Conservation (phyloP, 2,888 invertebrate species). For the Ethmia dodecea region DNA sequence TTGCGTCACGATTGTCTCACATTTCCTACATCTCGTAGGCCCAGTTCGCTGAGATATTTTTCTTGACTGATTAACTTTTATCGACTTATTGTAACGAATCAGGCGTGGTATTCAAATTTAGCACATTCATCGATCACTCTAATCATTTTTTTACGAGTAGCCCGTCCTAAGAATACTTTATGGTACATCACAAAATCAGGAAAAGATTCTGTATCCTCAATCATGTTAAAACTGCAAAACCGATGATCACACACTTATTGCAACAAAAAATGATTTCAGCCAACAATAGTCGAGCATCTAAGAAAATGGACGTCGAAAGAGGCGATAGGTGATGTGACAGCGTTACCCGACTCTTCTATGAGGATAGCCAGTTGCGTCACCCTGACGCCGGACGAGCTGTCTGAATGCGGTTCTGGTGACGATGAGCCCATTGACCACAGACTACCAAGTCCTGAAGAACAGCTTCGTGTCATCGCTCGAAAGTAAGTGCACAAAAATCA, state of each 20-base stretch:
- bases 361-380: constrained; percentile 79
- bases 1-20: too few relatives aligned
- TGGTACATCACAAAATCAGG: too few relatives aligned
- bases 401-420: constrained; percentile 77
- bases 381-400: constrained; percentile 69
- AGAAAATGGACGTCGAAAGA: constrained; percentile 91
- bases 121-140: too few relatives aligned
- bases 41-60: too few relatives aligned
- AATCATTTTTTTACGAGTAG: too few relatives aligned
- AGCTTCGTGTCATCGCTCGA: constrained; percentile 87
- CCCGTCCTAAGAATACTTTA: too few relatives aligned
- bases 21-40: too few relatives aligned
- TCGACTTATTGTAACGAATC: too few relatives aligned
- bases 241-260: not conserved
- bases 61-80: too few relatives aligned
- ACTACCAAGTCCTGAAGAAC: constrained; percentile 92
- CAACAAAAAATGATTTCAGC: constrained; percentile 79
- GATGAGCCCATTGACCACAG: constrained; percentile 88
- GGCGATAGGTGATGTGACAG: constrained; percentile 89
- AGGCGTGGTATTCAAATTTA: too few relatives aligned
- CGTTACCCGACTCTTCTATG: constrained; percentile 86
- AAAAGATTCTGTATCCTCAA: too few relatives aligned
- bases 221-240: not conserved
- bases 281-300: constrained; percentile 86
- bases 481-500: constrained; percentile 73